Evolutionary conservation across 2,888 invertebrate genomes (phyloP).

Genomic region (Leucophora obtusa): DNA sequence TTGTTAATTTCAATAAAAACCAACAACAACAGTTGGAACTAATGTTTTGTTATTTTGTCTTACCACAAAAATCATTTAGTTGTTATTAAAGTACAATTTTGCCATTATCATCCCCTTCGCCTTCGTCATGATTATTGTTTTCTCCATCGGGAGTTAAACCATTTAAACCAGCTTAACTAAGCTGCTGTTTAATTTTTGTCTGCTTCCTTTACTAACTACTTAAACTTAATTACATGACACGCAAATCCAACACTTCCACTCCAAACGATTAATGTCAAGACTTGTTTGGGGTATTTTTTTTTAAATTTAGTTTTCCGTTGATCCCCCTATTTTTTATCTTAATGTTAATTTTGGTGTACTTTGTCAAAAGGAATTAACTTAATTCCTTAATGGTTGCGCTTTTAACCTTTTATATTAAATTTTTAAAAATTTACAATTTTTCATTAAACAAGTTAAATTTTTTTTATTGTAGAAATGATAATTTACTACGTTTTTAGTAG

Average conservation of each 20-base stretch:
- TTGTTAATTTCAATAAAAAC: constrained; percentile 12
- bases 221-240: constrained; percentile 49
- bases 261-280: constrained; percentile 41
- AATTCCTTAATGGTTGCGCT: not conserved
- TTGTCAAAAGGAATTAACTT: constrained; percentile 13
- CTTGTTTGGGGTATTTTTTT: not conserved
- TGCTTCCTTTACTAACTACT: not conserved
- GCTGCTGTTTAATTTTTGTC: constrained; percentile 41
- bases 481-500: too few relatives aligned
- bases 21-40: constrained; percentile 46
- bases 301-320: not conserved
- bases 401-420: not conserved
- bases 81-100: constrained; percentile 19
- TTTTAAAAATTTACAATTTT: too few relatives aligned
- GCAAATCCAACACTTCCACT: constrained; percentile 51
- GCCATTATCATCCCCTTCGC: not conserved
- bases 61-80: not conserved
- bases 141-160: not conserved
- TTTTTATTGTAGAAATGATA: too few relatives aligned
- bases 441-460: too few relatives aligned
- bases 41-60: constrained; percentile 3
- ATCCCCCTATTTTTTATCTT: not conserved
- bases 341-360: not conserved
- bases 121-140: not conserved
- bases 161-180: constrained; percentile 15